phyloP scores from a whole-genome alignment of 2,888 invertebrate species.

The Stictocephala bisonia region DNA sequence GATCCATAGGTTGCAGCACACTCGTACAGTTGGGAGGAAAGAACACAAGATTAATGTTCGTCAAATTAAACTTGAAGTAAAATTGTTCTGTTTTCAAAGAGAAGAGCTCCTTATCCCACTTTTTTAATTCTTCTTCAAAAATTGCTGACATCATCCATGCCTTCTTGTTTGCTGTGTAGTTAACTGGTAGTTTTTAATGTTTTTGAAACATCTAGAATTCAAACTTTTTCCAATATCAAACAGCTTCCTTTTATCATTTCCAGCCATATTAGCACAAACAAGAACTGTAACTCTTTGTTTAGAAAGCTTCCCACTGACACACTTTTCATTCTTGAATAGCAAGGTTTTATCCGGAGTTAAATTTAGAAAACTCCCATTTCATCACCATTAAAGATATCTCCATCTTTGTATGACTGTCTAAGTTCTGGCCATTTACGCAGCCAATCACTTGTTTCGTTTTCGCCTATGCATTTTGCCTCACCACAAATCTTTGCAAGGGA shows the following conservation, averaged over 20 bases:
- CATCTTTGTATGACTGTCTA: conserved; percentile 29
- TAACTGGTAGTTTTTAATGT: conserved; percentile 28
- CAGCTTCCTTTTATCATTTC: conserved; percentile 60
- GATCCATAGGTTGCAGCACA: conserved; percentile 45
- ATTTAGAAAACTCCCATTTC: conserved; percentile 57
- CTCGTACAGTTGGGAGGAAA: conserved; percentile 42
- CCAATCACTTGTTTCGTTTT: conserved; percentile 16
- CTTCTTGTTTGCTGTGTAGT: conserved; percentile 16
- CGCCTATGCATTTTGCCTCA: conserved; percentile 17
- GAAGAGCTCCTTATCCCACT: conserved; percentile 56
- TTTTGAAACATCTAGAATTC: conserved; percentile 41
- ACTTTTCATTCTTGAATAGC: conserved; percentile 60
- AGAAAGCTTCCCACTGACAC: conserved; percentile 58
- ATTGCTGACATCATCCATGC: conserved; percentile 37
- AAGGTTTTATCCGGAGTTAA: conserved; percentile 57
- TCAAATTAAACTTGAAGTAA: conserved; percentile 53
- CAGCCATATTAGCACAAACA: conserved; percentile 61
- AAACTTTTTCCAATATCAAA: conserved; percentile 7
- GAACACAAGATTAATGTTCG: conserved; percentile 57
- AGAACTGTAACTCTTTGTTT: conserved; percentile 61
- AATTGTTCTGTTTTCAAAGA: conserved; percentile 58
- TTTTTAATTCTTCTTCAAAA: conserved; percentile 51
- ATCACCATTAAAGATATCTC: conserved; percentile 59
- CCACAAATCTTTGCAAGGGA: conserved; percentile 35
- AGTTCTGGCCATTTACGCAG: not conserved